phyloP scores from a whole-genome alignment of 30 jellyfish, hydroid and myxozoan species.

The Mastigias papua region DNA sequence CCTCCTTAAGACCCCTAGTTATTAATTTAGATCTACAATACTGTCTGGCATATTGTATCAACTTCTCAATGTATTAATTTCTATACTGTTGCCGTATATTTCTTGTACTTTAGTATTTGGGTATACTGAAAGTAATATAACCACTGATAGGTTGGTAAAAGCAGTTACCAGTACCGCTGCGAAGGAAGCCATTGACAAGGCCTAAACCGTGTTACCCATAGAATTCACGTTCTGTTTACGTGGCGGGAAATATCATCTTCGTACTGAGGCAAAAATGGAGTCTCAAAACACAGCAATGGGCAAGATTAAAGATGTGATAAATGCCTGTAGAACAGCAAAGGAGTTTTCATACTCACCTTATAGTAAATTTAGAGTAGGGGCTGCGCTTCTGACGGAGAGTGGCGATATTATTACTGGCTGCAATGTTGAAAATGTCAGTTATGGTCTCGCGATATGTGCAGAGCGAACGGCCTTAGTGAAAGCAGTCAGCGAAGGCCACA shows the following conservation, averaged over 20 bases:
- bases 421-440: constrained; percentile 96
- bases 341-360: constrained; percentile 84
- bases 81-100: too few relatives aligned
- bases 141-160: too few relatives aligned
- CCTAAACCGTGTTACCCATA: not conserved
- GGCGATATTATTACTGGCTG: constrained; percentile 87
- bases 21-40: too few relatives aligned
- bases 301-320: constrained; percentile 45
- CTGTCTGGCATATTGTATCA: too few relatives aligned
- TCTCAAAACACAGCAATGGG: not conserved
- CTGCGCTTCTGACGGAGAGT: constrained; percentile 73
- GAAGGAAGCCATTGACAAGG: not conserved
- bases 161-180: not conserved
- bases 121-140: too few relatives aligned
- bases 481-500: constrained; percentile 97
- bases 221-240: not conserved
- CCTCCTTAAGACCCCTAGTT: too few relatives aligned
- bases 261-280: constrained; percentile 13
- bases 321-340: constrained; percentile 76
- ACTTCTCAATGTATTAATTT: too few relatives aligned
- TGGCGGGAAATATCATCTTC: constrained; percentile 24
- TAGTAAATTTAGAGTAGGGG: constrained; percentile 93
- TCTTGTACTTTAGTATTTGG: too few relatives aligned
- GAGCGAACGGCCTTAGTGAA: constrained; percentile 94
- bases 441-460: constrained; percentile 98